A percentile compares a stretch with the other conserved stretches of the same genome.
phyloP scores from a whole-genome alignment of 2,888 invertebrate species.

The Pristionchus fissidentatus region DNA sequence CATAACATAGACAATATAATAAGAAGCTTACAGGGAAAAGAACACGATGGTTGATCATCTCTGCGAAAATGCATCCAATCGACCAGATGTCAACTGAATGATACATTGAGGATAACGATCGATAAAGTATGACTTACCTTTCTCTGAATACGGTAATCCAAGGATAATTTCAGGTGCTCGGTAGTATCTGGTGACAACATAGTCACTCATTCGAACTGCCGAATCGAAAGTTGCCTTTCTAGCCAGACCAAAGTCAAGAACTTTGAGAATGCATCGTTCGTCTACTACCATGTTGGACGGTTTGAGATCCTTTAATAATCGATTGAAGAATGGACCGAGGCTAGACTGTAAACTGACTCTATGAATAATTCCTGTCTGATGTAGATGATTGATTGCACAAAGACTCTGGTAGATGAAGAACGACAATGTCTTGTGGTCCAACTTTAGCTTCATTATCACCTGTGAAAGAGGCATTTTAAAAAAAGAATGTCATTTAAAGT shows the following conservation, averaged over 20 bases:
- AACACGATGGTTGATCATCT: slow-evolving; percentile 98
- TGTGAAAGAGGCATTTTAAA: background rate
- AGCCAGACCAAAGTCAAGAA: slow-evolving; percentile 97
- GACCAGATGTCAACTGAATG: slow-evolving; percentile 73
- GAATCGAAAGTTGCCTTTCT: slow-evolving; percentile 85
- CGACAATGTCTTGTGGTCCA: slow-evolving; percentile 99
- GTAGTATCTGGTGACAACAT: slow-evolving; percentile 88
- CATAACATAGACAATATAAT: background rate
- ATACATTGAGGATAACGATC: background rate
- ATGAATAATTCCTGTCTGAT: slow-evolving; percentile 87
- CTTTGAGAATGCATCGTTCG: slow-evolving; percentile 98
- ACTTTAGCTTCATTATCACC: slow-evolving; percentile 90
- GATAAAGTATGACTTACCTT: slow-evolving; percentile 79
- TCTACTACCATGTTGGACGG: slow-evolving; percentile 99
- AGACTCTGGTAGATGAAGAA: slow-evolving; percentile 99
- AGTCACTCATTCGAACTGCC: slow-evolving; percentile 98
- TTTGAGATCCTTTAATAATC: slow-evolving; percentile 88
- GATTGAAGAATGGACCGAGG: background rate
- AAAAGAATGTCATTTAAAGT: background rate
- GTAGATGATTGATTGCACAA: slow-evolving; percentile 99
- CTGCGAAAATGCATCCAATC: slow-evolving; percentile 93
- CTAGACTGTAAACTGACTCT: slow-evolving; percentile 58
- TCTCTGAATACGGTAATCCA: slow-evolving; percentile 96
- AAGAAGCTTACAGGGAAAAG: slow-evolving; percentile 97
- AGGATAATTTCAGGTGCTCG: slow-evolving; percentile 91